These are phyloP conservation scores for Anas georgica DNA, from an alignment of 2,797 vertebrate species.

Conservation along the genomic window DNA sequence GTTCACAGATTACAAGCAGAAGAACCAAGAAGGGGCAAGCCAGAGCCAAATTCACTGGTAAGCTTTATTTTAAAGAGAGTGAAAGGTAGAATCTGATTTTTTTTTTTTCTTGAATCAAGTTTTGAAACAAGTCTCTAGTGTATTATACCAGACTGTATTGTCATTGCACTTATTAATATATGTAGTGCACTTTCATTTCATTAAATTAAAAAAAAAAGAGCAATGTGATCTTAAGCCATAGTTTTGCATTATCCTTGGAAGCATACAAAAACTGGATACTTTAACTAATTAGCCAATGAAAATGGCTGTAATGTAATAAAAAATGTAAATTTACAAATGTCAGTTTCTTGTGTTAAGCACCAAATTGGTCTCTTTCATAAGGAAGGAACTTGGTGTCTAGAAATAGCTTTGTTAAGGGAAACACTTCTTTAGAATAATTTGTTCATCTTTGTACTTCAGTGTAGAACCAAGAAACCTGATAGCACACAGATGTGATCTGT, in stretches of 20 bases:
- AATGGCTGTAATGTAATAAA: neutral
- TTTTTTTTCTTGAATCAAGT: neutral
- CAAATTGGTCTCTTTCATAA: neutral
- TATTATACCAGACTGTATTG: neutral
- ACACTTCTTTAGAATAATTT: neutral
- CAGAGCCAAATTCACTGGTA: conserved; percentile 65
- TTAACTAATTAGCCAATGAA: neutral
- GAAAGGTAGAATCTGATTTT: neutral
- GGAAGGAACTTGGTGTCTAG: neutral
- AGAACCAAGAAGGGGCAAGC: conserved; percentile 43
- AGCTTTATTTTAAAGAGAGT: conserved; percentile 45
- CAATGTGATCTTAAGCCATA: neutral
- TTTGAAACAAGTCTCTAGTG: neutral
- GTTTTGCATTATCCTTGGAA: neutral
- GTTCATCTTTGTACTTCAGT: neutral
- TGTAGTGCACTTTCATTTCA: neutral
- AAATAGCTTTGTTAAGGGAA: neutral
- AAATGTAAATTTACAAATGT: neutral
- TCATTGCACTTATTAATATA: neutral
- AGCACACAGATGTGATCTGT: neutral
- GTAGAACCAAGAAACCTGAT: neutral
- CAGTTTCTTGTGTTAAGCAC: neutral
- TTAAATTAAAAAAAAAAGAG: neutral
- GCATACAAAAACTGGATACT: neutral
- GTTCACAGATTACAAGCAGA: conserved; percentile 23